Evolutionary conservation across 2,113 vertebrate genomes (phyloP).

Genomic region (Austrofundulus limnaeus): DNA sequence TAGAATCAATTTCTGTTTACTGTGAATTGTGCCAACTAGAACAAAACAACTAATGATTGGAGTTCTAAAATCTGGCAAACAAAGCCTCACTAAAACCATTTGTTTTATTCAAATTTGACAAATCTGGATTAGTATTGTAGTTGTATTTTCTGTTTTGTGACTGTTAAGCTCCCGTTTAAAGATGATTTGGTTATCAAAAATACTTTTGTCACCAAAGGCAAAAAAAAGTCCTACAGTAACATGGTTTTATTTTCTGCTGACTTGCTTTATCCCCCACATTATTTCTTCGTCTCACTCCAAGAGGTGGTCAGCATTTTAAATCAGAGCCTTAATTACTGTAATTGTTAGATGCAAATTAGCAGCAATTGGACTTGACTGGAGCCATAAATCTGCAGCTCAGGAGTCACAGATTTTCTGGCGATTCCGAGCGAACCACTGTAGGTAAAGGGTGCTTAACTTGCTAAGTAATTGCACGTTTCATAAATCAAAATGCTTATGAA

Average conservation of each 20-base stretch:
- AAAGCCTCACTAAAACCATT: constrained; percentile 2
- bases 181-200: constrained; percentile 45
- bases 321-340: constrained; percentile 74
- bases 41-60: constrained; percentile 8
- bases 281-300: constrained; percentile 39
- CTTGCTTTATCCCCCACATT: constrained; percentile 50
- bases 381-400: constrained; percentile 79
- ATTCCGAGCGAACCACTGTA: constrained; percentile 67
- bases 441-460: constrained; percentile 70
- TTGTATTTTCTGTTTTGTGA: constrained; percentile 30
- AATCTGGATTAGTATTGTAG: constrained; percentile 40
- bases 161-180: constrained; percentile 43
- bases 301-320: constrained; percentile 64
- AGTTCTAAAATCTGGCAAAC: background rate
- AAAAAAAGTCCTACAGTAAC: constrained; percentile 28
- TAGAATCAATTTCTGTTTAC: constrained; percentile 44
- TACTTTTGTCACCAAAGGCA: constrained; percentile 32
- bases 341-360: constrained; percentile 81
- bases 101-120: constrained; percentile 44
- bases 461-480: constrained; percentile 77
- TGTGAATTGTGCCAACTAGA: constrained; percentile 15
- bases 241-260: constrained; percentile 56
- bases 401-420: constrained; percentile 71
- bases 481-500: constrained; percentile 77
- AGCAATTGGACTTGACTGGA: constrained; percentile 79